Conservation (phyloP, 2,113 vertebrate species). For the Hiodon tergisus region DNA sequence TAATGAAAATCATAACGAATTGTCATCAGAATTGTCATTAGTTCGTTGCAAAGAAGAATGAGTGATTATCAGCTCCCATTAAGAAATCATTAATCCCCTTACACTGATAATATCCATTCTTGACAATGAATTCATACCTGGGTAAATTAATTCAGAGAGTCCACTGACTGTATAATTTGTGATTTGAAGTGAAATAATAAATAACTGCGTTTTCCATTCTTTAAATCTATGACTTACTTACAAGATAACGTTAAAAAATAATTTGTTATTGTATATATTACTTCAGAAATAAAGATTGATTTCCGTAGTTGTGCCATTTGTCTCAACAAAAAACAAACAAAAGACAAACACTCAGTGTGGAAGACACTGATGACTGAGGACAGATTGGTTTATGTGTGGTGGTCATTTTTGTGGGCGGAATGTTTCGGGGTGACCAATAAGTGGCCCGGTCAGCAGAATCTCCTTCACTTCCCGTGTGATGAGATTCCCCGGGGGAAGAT, state of each 20-base stretch:
- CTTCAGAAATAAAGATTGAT: neutral
- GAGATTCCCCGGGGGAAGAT: no score
- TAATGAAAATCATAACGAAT: neutral
- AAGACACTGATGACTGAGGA: no score
- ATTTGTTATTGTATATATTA: neutral
- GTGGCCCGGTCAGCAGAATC: no score
- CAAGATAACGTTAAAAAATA: neutral
- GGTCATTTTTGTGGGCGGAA: no score
- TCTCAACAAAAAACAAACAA: no score
- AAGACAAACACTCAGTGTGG: no score
- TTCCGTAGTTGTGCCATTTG: neutral
- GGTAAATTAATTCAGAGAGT: neutral
- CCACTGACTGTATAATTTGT: neutral
- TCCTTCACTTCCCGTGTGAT: no score
- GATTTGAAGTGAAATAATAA: neutral
- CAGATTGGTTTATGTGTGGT: no score
- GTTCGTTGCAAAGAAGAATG: neutral
- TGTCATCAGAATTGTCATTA: neutral
- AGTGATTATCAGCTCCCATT: neutral
- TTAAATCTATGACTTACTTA: neutral
- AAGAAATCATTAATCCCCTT: neutral
- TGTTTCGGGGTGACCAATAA: no score
- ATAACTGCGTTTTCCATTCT: neutral
- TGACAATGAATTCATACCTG: neutral
- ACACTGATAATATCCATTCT: neutral